These are phyloP conservation scores for Pimephales promelas DNA, from an alignment of 2,113 vertebrate species.

Conservation along the genomic window DNA sequence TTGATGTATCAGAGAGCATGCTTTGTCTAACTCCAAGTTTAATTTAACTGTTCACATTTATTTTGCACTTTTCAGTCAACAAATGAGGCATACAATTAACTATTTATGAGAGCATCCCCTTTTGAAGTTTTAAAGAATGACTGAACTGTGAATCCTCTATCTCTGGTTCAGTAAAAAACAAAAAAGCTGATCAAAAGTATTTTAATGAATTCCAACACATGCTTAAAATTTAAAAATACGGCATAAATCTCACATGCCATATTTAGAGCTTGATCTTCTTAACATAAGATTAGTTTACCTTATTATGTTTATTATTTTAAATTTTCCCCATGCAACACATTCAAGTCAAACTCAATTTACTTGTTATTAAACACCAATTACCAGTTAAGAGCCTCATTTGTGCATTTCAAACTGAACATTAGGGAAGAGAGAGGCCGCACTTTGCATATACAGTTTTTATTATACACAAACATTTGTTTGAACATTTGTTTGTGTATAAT, in stretches of 20 bases:
- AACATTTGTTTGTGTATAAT: no score
- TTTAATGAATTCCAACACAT: not conserved
- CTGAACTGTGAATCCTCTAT: not conserved
- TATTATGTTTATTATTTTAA: conserved; percentile 7
- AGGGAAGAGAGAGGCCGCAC: no score
- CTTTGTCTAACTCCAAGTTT: not conserved
- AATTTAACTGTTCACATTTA: not conserved
- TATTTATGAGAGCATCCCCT: not conserved
- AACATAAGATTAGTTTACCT: not conserved
- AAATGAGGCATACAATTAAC: conserved; percentile 8
- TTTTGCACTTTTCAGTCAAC: not conserved
- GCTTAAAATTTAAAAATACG: not conserved
- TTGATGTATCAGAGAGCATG: not conserved
- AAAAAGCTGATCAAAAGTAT: not conserved
- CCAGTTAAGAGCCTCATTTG: not conserved
- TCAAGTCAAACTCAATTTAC: not conserved
- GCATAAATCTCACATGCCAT: not conserved
- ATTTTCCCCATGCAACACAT: not conserved
- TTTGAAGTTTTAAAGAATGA: not conserved
- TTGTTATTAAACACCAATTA: not conserved
- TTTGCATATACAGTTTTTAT: no score
- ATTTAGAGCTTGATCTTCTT: not conserved
- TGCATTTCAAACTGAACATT: not conserved
- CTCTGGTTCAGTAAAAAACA: not conserved
- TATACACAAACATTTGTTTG: no score